Conservation (phyloP, 2,113 vertebrate species). For the Oryzias javanicus region DNA sequence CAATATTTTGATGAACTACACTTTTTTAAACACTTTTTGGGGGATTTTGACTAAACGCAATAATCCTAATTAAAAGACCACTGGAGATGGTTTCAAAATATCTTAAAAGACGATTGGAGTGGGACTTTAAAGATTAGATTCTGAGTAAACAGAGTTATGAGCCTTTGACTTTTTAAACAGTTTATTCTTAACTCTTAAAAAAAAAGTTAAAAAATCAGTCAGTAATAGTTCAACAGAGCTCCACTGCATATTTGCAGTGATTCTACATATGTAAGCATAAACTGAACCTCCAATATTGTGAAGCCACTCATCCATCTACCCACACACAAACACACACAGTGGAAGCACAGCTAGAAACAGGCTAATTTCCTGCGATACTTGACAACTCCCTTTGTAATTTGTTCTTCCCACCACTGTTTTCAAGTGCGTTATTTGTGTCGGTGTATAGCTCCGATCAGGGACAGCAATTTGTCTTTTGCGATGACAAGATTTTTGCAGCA, state of each 20-base stretch:
- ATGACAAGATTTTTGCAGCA: no score
- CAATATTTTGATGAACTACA: no score
- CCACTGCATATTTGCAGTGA: conserved; percentile 27
- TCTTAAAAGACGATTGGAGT: no score
- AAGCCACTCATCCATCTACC: conserved; percentile 5
- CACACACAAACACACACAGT: conserved; percentile 11
- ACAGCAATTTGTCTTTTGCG: no score
- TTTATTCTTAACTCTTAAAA: background rate
- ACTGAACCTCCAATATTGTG: conserved; percentile 47
- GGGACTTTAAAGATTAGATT: no score
- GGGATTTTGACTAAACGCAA: no score
- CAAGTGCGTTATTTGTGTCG: no score
- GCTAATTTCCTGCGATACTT: conserved; percentile 46
- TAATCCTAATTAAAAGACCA: no score
- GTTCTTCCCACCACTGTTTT: conserved; percentile 11
- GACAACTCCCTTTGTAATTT: conserved; percentile 47
- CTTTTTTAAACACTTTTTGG: no score
- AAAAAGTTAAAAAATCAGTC: conserved; percentile 19
- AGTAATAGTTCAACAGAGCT: conserved; percentile 23
- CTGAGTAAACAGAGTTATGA: background rate
- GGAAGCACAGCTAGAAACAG: conserved; percentile 41
- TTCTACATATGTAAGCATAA: conserved; percentile 54
- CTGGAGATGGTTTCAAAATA: no score
- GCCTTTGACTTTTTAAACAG: background rate
- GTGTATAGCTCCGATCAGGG: no score